Conservation (phyloP, 1,140 invertebrate genomes). For the Apis laboriosa region DNA sequence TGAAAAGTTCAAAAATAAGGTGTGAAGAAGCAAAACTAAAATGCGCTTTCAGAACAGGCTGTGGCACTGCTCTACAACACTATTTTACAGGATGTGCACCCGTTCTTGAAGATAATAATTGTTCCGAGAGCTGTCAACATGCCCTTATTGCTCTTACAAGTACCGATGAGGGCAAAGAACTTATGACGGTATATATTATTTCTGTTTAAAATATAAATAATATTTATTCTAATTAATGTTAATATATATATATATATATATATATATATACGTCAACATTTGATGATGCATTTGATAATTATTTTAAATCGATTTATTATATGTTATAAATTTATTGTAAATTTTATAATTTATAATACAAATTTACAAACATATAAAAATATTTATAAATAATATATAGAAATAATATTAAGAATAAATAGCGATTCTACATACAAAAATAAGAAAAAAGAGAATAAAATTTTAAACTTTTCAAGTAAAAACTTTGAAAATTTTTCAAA, state of each 20-base stretch:
- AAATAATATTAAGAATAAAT: too few species aligned
- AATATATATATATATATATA: not conserved
- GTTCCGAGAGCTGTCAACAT: slow-evolving; percentile 87
- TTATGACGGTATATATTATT: slow-evolving; percentile 83
- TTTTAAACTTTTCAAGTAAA: too few species aligned
- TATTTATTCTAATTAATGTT: not conserved
- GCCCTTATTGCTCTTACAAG: slow-evolving; percentile 89
- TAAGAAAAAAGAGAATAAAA: too few species aligned
- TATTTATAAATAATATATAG: not conserved
- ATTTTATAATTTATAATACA: not conserved
- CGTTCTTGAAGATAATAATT: slow-evolving; percentile 84
- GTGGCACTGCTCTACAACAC: slow-evolving; percentile 87
- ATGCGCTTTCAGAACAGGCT: slow-evolving; percentile 88
- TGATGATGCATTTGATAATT: not conserved
- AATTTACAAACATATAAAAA: not conserved
- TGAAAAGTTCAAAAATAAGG: slow-evolving; percentile 68
- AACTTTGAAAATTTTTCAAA: too few species aligned
- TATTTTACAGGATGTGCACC: slow-evolving; percentile 88
- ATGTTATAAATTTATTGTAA: not conserved
- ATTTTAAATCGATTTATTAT: not conserved
- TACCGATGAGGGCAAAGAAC: slow-evolving; percentile 88
- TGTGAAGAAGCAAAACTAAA: slow-evolving; percentile 87
- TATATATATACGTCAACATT: not conserved
- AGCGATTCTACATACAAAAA: too few species aligned
- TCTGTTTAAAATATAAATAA: not conserved